Base-by-base conservation (phyloP, 1,140 invertebrate species). In the Triops cancriformis region DNA sequence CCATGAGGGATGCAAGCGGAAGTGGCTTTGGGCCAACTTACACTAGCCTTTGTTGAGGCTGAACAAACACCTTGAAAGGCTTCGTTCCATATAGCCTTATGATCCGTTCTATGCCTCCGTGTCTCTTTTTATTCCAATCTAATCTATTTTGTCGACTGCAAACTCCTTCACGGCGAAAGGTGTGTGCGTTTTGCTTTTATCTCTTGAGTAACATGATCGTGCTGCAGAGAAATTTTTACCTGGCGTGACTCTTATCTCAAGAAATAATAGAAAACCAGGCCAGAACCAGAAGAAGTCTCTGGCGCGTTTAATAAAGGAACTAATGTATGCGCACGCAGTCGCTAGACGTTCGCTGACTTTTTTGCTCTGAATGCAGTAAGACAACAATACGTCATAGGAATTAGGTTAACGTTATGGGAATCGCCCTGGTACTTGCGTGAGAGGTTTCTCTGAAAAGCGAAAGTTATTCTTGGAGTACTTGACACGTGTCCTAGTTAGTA, bases 1-100 rank as follows among this genome's bases (percentile, higher is more conserved):
- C 45, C 45, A 64, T 64, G 14, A 18, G 18, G n/a, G 51, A 64
- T 64, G 51, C 14, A 64, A 64, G 51, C 51, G 51, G 51, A 64
- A 64, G 51, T 64, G 51, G 51, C 51, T 18, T 4, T 64, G 14
- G 51, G 23, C 18, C 23, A 64, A 23, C 51, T 18, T 64, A n/a
- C 23, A 23, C 51, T 18, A 64, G 0, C 10, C n/a, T 37, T 37
- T 37, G 31, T 37, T 37, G 31, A 37, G 51, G 23, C 51, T 12
- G 51, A 64, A 64, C 51, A 64, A 64, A 64, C 51, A 64, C 51
- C 51, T 64, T 64, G 51, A 64, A 64, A 64, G 51, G 51, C 51
- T 64, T 18, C 51, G 23, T 23, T 37, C 31, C 7, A 37, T 37
- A 37, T 37, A 37, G 51, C n/a, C 51, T n/a, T 64, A 64, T 64